These are phyloP conservation scores for Acheta domesticus DNA, from an alignment of 2,888 invertebrate species.

Conservation along the genomic window DNA sequence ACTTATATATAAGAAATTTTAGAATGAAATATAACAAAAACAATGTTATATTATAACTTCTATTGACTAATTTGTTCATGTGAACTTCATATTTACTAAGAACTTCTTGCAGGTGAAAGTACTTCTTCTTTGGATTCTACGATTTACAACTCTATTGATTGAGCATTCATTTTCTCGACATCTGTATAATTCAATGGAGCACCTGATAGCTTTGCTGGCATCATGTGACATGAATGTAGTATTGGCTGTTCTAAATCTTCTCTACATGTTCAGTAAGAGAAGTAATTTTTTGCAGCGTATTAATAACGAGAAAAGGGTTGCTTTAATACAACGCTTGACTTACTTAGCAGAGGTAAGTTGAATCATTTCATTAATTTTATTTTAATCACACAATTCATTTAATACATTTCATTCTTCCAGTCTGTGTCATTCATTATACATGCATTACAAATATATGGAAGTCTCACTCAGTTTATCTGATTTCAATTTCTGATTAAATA, in stretches of 20 bases:
- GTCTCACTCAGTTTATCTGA: neutral
- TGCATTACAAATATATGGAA: neutral
- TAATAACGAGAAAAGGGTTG: conserved; percentile 66
- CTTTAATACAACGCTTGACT: conserved; percentile 66
- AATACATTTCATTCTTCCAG: no score
- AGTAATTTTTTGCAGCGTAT: conserved; percentile 81
- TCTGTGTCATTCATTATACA: no score
- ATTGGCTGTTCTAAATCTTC: conserved; percentile 75
- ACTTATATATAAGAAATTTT: no score
- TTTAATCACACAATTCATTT: conserved; percentile 22
- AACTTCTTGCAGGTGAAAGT: conserved; percentile 59
- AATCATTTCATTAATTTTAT: conserved; percentile 23
- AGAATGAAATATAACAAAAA: no score
- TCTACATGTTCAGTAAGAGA: conserved; percentile 85
- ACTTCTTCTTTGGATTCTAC: conserved; percentile 68
- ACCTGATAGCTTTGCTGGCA: conserved; percentile 69
- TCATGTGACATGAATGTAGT: conserved; percentile 80
- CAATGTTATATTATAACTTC: no score
- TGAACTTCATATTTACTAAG: no score
- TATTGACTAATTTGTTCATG: no score
- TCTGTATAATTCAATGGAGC: conserved; percentile 84
- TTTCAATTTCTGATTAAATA: neutral
- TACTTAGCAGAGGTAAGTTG: conserved; percentile 71
- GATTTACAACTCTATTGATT: conserved; percentile 77
- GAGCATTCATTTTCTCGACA: conserved; percentile 85